Evolutionary conservation across 2,797 vertebrate genomes (phyloP).

Genomic region (Molossus alvarezi): DNA sequence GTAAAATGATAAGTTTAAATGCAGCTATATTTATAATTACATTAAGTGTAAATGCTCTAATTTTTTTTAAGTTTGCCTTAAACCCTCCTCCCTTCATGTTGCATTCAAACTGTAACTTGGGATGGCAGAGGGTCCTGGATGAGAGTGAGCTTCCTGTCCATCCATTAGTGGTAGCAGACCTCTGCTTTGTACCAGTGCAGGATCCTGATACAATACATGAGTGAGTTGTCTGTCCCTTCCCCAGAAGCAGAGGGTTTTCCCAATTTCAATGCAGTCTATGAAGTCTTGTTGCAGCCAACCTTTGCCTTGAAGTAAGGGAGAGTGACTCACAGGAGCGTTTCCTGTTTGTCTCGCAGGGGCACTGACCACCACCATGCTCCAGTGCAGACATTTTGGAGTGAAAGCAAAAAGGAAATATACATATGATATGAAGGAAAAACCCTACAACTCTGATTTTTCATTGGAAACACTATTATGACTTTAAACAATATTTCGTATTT

Average conservation of each 20-base stretch:
- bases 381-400: neutral
- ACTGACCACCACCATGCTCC: neutral
- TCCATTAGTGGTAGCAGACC: neutral
- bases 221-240: neutral
- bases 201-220: neutral
- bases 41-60: neutral
- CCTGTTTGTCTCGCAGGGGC: neutral
- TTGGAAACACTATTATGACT: neutral
- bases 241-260: neutral
- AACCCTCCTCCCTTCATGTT: neutral
- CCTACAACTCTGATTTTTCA: neutral
- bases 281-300: neutral
- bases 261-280: neutral
- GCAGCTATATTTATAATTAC: neutral
- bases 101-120: neutral
- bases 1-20: neutral
- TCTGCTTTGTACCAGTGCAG: neutral
- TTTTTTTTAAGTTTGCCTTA: neutral
- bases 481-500: neutral
- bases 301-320: neutral
- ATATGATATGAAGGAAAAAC: slow-evolving; percentile 13
- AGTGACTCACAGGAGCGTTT: neutral
- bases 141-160: neutral
- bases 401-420: neutral
- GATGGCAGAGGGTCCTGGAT: neutral